Conservation (phyloP, 2,113 vertebrate species). For the Protobothrops mucrosquamatus region DNA sequence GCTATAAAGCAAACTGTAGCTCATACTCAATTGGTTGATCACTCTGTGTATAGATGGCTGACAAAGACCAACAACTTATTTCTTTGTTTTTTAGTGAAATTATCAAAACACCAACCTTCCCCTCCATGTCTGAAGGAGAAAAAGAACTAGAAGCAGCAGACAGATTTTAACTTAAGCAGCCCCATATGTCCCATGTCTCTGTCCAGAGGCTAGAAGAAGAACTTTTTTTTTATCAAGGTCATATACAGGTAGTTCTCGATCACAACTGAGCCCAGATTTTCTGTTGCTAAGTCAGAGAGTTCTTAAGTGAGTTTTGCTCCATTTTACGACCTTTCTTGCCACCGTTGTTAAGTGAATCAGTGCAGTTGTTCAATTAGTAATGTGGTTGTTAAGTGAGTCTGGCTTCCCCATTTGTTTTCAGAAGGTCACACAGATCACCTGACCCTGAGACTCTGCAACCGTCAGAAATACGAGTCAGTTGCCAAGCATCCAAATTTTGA, state of each 20-base stretch:
- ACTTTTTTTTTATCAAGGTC: no score
- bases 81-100: no score
- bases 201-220: no score
- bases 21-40: no score
- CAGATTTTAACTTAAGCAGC: no score
- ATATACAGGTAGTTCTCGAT: not conserved
- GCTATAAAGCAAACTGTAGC: no score
- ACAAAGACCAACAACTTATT: no score
- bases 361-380: not conserved
- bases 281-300: not conserved
- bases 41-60: no score
- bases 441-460: not conserved
- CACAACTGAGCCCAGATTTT: not conserved
- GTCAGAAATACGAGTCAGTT: not conserved
- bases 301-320: not conserved
- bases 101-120: no score
- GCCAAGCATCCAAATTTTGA: not conserved
- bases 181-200: no score
- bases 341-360: not conserved
- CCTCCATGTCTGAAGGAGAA: no score
- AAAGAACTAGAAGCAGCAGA: no score
- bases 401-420: not conserved
- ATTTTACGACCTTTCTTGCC: not conserved
- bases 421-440: not conserved
- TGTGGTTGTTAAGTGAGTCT: not conserved